Conservation (phyloP, 2,888 invertebrate genomes). For the Trichopria drosophilae region DNA sequence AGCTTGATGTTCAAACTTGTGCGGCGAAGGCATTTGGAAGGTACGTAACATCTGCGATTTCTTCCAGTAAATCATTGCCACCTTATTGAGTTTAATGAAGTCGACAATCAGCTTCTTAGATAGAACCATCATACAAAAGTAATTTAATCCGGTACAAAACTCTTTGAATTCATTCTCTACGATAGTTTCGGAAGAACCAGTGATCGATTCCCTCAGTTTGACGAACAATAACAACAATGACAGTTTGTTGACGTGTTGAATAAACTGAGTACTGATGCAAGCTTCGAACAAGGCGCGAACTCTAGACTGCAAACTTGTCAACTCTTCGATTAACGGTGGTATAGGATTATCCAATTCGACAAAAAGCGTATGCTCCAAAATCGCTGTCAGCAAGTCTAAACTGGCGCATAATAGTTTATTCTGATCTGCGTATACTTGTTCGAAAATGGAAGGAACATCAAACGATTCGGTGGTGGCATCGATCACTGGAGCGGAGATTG, state of each 20-base stretch:
- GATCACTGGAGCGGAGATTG: conserved; percentile 65
- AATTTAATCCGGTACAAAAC: conserved; percentile 53
- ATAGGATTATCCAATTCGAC: conserved; percentile 44
- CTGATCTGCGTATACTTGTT: conserved; percentile 58
- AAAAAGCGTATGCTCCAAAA: conserved; percentile 51
- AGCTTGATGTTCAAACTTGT: conserved; percentile 51
- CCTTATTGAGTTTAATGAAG: conserved; percentile 54
- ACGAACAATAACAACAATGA: conserved; percentile 59
- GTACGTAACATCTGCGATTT: conserved; percentile 43
- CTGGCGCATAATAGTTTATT: conserved; percentile 49
- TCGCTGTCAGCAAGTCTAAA: conserved; percentile 48
- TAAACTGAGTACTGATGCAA: conserved; percentile 53
- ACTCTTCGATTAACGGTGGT: conserved; percentile 46
- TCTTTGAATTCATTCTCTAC: conserved; percentile 47
- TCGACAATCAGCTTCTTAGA: conserved; percentile 53
- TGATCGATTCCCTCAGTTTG: conserved; percentile 44
- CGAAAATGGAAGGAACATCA: conserved; percentile 6
- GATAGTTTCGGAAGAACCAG: conserved; percentile 32
- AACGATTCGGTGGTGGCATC: conserved; percentile 46
- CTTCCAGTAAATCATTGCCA: conserved; percentile 55
- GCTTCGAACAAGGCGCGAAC: conserved; percentile 51
- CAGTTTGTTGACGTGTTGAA: conserved; percentile 61
- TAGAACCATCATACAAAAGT: conserved; percentile 50
- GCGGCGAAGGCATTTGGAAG: conserved; percentile 37
- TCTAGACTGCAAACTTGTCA: conserved; percentile 48